Evolutionary conservation across 1,140 invertebrate species (phyloP).

Genomic region (Drosophila lacteicornis): DNA sequence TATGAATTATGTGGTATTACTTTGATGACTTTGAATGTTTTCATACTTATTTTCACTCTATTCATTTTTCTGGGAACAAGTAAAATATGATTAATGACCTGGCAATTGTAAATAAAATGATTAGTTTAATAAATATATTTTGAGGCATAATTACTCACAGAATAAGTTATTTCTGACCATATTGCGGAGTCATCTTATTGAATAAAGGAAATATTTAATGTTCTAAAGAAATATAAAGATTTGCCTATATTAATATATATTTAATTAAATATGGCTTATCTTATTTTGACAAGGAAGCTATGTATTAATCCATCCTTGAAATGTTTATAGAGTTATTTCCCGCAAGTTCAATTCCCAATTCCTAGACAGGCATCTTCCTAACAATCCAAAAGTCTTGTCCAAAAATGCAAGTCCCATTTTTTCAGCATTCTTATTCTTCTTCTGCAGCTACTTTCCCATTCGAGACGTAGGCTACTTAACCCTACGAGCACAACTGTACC

Average conservation of each 20-base stretch:
- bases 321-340: not conserved
- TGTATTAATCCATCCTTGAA: no score
- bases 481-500: conserved; percentile 74
- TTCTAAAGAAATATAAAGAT: no score
- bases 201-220: no score
- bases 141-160: no score
- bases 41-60: not conserved
- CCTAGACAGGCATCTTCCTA: not conserved
- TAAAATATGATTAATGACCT: not conserved
- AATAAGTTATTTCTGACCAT: no score
- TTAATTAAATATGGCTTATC: no score
- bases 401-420: not conserved
- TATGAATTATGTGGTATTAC: not conserved
- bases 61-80: not conserved
- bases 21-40: not conserved
- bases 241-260: no score
- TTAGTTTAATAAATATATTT: no score
- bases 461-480: conserved; percentile 57
- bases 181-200: no score
- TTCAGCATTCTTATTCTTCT: conserved; percentile 15
- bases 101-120: no score
- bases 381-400: not conserved
- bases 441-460: conserved; percentile 38
- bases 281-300: no score
- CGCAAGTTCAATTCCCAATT: not conserved